These are phyloP conservation scores for Struthidea cinerea DNA, from an alignment of 2,113 vertebrate genomes.

Conservation along the genomic window DNA sequence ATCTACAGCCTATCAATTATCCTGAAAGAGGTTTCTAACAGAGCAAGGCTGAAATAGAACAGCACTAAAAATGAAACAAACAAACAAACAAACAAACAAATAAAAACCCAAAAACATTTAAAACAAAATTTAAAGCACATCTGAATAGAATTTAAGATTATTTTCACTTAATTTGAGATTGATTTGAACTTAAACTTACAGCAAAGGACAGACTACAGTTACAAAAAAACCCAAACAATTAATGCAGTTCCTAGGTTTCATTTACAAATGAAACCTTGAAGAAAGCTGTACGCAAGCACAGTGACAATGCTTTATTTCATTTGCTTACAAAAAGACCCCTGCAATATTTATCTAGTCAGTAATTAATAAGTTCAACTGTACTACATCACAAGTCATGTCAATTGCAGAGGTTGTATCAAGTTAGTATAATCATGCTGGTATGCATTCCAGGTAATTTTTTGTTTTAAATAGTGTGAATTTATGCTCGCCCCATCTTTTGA, in stretches of 20 bases:
- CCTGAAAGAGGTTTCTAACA: neutral
- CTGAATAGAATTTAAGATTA: neutral
- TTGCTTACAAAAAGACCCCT: neutral
- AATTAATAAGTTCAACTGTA: constrained; percentile 39
- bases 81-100: fast-evolving
- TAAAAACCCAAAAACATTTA: neutral
- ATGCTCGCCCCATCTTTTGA: neutral
- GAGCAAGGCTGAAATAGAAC: neutral
- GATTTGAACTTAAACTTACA: neutral
- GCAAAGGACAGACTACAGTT: neutral
- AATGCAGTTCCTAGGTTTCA: neutral
- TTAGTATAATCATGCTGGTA: neutral
- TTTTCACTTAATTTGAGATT: neutral
- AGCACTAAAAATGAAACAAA: neutral
- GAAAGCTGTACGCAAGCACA: neutral
- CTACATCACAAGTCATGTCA: constrained; percentile 3
- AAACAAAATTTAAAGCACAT: neutral
- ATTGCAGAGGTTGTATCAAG: neutral
- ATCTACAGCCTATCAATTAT: neutral
- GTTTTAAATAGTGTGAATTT: neutral
- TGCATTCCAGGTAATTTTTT: neutral
- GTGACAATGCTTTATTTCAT: neutral
- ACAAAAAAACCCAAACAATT: fast-evolving
- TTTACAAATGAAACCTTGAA: neutral
- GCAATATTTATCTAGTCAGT: constrained; percentile 17